phyloP scores from a whole-genome alignment of 2,888 invertebrate genomes.

The Orchestes rusci region DNA sequence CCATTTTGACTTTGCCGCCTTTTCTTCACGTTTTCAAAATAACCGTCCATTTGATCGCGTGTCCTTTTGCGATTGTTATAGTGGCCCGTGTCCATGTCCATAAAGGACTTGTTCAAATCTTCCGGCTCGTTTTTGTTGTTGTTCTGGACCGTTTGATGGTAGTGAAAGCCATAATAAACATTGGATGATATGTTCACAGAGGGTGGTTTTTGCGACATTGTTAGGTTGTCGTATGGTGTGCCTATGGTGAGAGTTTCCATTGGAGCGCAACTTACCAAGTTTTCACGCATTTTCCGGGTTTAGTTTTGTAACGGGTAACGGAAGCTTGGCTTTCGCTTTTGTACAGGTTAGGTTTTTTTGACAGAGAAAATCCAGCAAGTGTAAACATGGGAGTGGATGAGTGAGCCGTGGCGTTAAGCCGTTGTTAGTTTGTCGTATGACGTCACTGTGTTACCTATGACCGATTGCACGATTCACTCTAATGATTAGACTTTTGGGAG shows the following conservation, averaged over 20 bases:
- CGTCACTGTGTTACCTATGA: no score
- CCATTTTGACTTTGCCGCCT: neutral
- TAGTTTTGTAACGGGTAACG: no score
- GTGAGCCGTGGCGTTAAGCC: no score
- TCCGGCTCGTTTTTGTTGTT: conserved; percentile 7
- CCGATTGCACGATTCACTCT: no score
- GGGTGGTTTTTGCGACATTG: neutral
- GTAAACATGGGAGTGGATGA: no score
- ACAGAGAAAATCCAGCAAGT: no score
- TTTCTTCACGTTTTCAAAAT: conserved; percentile 33
- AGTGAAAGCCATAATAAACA: conserved; percentile 23
- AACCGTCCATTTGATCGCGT: conserved; percentile 3
- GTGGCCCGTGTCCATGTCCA: conserved; percentile 9
- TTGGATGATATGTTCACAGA: conserved; percentile 15
- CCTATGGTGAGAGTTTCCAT: conserved; percentile 11
- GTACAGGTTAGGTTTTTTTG: no score
- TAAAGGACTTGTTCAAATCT: conserved; percentile 5
- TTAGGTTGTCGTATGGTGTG: conserved; percentile 3
- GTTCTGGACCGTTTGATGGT: conserved; percentile 12
- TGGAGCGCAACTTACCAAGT: conserved; percentile 3
- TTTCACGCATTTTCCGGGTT: conserved; percentile 14
- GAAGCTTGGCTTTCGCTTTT: no score
- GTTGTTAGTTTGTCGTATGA: no score
- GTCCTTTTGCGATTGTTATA: conserved; percentile 8
- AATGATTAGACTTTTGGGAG: no score